Conservation (phyloP, 2,797 vertebrate species). For the Myripristis jacobus region DNA sequence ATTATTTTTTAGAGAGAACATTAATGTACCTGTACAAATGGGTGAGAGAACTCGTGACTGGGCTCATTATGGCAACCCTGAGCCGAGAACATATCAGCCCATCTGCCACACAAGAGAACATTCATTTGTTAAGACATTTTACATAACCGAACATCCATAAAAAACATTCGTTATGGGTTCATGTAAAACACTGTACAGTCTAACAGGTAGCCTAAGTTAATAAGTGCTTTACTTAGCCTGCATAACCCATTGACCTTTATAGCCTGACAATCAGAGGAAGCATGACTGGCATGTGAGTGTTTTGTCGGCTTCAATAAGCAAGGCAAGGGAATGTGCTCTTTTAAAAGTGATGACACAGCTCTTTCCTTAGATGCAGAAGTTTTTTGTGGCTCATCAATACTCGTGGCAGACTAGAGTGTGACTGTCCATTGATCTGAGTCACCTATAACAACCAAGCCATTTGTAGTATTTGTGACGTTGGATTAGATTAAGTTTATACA, state of each 20-base stretch:
- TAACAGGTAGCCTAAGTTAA: constrained; percentile 19
- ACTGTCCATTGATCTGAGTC: background rate
- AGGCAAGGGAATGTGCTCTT: constrained; percentile 20
- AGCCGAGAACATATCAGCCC: constrained; percentile 89
- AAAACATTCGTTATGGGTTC: background rate
- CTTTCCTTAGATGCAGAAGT: constrained; percentile 18
- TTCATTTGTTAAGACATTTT: background rate
- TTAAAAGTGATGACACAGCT: constrained; percentile 49
- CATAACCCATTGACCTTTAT: constrained; percentile 35
- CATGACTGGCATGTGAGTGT: constrained; percentile 70
- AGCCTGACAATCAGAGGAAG: constrained; percentile 29
- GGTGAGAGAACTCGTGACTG: constrained; percentile 87
- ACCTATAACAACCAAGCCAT: background rate
- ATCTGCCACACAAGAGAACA: constrained; percentile 77
- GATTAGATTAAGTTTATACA: background rate
- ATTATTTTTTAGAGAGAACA: background rate
- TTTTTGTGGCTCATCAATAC: constrained; percentile 13
- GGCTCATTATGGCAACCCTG: constrained; percentile 79
- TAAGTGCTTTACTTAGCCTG: constrained; percentile 18
- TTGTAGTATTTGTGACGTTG: background rate
- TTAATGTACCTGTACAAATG: constrained; percentile 91
- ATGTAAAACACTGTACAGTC: background rate
- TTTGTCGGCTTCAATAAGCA: constrained; percentile 34
- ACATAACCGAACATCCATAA: background rate
- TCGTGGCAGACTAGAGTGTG: background rate